These are phyloP conservation scores for Schizothorax lantsangensis DNA, from an alignment of 2,797 vertebrate species.

Conservation along the genomic window DNA sequence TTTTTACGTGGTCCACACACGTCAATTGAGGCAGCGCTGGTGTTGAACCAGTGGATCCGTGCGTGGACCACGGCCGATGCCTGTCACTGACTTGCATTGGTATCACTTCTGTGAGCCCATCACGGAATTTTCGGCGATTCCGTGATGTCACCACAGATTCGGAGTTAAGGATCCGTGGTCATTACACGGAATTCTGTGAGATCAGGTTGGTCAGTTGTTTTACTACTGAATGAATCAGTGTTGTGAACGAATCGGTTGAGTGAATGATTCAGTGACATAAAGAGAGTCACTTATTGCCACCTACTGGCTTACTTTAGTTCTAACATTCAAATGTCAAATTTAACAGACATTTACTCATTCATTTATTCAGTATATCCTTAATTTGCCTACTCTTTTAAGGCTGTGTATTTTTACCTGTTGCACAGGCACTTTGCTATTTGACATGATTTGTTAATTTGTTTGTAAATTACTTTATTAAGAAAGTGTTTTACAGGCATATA, in stretches of 20 bases:
- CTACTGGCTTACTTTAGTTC: neutral
- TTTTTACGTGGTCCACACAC: too few species aligned
- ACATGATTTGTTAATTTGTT: neutral
- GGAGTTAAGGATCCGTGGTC: too few species aligned
- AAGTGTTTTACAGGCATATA: neutral
- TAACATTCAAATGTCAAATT: neutral
- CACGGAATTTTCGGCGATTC: too few species aligned
- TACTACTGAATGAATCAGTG: neutral
- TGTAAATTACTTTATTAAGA: neutral
- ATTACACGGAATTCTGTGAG: too few species aligned
- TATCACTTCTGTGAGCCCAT: too few species aligned
- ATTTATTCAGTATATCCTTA: neutral
- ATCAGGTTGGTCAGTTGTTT: neutral
- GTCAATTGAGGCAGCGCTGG: too few species aligned
- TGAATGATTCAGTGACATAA: neutral
- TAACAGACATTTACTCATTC: neutral
- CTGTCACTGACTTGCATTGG: too few species aligned
- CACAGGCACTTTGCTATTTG: neutral
- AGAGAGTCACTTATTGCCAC: neutral
- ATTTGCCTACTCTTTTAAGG: neutral
- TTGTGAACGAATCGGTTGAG: neutral
- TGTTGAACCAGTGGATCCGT: too few species aligned
- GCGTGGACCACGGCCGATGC: too few species aligned
- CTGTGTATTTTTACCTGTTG: conserved; percentile 8
- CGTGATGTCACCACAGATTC: too few species aligned